A percentile compares a stretch with the other conserved stretches of the same genome.
Evolutionary conservation across 2,797 vertebrate genomes (phyloP).

Genomic region (Apodemus agrarius): DNA sequence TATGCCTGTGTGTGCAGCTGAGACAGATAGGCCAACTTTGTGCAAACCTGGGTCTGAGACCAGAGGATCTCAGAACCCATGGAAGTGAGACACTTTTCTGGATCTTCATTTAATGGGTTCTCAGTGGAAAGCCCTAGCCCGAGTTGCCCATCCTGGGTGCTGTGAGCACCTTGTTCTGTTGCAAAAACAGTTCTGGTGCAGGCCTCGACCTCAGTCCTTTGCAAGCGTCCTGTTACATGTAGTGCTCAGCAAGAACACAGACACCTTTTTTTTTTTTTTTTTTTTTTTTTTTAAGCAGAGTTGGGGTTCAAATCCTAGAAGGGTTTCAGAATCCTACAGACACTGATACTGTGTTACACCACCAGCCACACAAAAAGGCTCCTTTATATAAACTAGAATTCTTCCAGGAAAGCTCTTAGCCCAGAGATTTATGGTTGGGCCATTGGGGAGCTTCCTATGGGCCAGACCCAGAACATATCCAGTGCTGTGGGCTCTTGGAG

Average conservation of each 20-base stretch:
- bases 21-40: neutral
- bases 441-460: neutral
- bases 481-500: neutral
- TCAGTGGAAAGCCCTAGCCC: too few relatives aligned
- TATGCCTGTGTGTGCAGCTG: neutral
- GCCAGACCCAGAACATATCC: too few relatives aligned
- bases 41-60: neutral
- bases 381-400: neutral
- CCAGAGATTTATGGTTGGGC: neutral
- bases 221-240: accelerated
- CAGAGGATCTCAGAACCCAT: neutral
- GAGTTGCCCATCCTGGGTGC: neutral
- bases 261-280: neutral
- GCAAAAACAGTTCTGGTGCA: neutral
- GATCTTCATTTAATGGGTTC: neutral
- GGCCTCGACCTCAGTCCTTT: neutral
- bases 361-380: too few relatives aligned
- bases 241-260: neutral
- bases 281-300: too few relatives aligned
- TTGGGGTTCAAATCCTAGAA: neutral
- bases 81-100: neutral
- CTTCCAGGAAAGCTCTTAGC: too few relatives aligned
- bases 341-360: neutral
- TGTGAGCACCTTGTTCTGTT: neutral
- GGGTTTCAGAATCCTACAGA: neutral